Evolutionary conservation across 2,113 vertebrate genomes (phyloP).

Genomic region (Strix uralensis): DNA sequence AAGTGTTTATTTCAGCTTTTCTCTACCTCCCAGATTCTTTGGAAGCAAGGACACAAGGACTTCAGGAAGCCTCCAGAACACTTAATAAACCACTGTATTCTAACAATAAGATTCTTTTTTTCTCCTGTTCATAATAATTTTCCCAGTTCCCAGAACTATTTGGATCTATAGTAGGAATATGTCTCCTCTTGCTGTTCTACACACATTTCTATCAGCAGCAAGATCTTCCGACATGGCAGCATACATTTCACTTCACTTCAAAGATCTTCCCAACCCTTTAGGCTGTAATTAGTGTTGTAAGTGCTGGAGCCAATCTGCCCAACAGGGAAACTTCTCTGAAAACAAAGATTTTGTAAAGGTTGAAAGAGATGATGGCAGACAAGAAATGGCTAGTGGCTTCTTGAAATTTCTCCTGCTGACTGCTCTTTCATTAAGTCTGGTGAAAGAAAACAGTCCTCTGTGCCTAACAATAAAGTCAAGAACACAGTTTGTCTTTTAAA

Average conservation of each 20-base stretch:
- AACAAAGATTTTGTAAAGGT: constrained; percentile 13
- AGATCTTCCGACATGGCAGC: constrained; percentile 2
- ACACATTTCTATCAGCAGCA: constrained; percentile 7
- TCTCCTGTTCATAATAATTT: background rate
- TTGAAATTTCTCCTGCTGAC: constrained; percentile 18
- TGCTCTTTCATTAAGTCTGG: background rate
- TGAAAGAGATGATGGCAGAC: constrained; percentile 18
- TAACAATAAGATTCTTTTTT: background rate
- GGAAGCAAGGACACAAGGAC: background rate
- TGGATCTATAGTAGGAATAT: background rate
- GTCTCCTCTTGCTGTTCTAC: background rate
- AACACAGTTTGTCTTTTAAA: background rate
- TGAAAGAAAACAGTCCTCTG: background rate
- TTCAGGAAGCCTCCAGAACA: background rate
- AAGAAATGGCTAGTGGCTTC: constrained; percentile 34
- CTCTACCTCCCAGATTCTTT: background rate
- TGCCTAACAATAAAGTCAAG: background rate
- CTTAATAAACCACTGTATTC: background rate
- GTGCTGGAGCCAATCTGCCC: constrained; percentile 40
- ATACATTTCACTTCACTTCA: constrained; percentile 14
- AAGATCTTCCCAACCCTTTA: constrained; percentile 5
- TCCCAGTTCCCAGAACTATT: background rate
- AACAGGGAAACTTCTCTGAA: constrained; percentile 26
- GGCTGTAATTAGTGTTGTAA: constrained; percentile 42
- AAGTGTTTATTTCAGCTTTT: background rate